These are phyloP conservation scores for Collichthys lucidus DNA, from an alignment of 2,113 vertebrate species.

Conservation along the genomic window DNA sequence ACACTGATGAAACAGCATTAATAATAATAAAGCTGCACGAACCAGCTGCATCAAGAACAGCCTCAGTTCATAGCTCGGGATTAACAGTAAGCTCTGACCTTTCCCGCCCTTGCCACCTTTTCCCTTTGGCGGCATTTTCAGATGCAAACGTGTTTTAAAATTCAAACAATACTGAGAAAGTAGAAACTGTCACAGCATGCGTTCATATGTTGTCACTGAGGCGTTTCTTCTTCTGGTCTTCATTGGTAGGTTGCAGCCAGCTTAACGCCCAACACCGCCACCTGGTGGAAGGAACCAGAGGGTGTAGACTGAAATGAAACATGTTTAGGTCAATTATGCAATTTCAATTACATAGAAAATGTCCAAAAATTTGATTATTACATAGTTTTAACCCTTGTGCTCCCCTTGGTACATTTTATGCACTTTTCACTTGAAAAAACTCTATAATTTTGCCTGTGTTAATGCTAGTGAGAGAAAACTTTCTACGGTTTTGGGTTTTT, in stretches of 20 bases:
- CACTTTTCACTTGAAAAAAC: no score
- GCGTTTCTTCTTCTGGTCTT: constrained; percentile 40
- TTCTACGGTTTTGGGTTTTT: no score
- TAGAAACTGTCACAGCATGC: not conserved
- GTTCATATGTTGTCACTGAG: not conserved
- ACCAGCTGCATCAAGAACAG: no score
- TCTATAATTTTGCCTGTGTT: no score
- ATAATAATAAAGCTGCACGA: not conserved
- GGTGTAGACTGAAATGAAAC: not conserved
- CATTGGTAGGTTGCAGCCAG: not conserved
- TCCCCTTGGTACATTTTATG: no score
- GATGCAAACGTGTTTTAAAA: not conserved
- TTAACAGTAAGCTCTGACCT: constrained; percentile 68
- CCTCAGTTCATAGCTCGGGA: not conserved
- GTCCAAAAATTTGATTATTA: no score
- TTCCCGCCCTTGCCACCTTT: constrained; percentile 84
- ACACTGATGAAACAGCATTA: no score
- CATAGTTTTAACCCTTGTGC: no score
- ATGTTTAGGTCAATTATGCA: no score
- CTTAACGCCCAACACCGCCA: not conserved
- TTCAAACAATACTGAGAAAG: not conserved
- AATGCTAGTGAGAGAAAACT: no score
- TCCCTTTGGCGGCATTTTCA: constrained; percentile 84
- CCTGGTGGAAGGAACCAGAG: not conserved
- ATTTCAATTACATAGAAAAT: no score